Percentiles rank a stretch among this genome's conserved stretches.
phyloP scores from a whole-genome alignment of 2,113 vertebrate genomes.

The Laterallus jamaicensis region DNA sequence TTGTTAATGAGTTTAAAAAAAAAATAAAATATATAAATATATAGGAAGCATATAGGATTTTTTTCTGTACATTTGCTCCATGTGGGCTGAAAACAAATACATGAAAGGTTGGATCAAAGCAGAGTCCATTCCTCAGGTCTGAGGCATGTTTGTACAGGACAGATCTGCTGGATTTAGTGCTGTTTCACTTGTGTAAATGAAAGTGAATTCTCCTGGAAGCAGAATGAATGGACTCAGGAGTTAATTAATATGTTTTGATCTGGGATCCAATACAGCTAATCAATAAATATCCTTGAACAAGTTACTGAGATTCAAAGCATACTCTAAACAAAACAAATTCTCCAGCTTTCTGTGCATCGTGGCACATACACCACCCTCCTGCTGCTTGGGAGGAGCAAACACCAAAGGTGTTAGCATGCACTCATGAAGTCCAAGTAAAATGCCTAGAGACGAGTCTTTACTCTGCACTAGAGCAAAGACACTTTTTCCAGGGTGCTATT shows the following conservation, averaged over 20 bases:
- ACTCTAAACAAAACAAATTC: not conserved
- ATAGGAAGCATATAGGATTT: not conserved
- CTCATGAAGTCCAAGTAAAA: not conserved
- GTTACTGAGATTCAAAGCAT: not conserved
- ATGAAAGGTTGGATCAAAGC: not conserved
- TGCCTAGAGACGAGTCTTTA: not conserved
- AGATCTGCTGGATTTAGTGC: not conserved
- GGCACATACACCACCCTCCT: fast-evolving
- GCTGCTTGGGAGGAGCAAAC: not conserved
- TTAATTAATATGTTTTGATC: not conserved
- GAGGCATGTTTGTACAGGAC: not conserved
- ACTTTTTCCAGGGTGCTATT: not conserved
- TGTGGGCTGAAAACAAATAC: not conserved
- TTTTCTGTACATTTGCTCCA: not conserved
- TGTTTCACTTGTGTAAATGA: not conserved
- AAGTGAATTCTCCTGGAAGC: not conserved
- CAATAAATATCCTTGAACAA: not conserved
- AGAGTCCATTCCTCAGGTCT: not conserved
- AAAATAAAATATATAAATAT: not conserved
- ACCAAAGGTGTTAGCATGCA: not conserved
- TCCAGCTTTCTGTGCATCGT: not conserved
- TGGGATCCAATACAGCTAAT: not conserved
- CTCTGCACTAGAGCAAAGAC: not conserved
- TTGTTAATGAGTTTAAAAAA: not conserved
- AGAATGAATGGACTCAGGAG: not conserved